Base-by-base conservation (phyloP, 2,797 vertebrate genomes). In the Nannoperca obscura region DNA sequence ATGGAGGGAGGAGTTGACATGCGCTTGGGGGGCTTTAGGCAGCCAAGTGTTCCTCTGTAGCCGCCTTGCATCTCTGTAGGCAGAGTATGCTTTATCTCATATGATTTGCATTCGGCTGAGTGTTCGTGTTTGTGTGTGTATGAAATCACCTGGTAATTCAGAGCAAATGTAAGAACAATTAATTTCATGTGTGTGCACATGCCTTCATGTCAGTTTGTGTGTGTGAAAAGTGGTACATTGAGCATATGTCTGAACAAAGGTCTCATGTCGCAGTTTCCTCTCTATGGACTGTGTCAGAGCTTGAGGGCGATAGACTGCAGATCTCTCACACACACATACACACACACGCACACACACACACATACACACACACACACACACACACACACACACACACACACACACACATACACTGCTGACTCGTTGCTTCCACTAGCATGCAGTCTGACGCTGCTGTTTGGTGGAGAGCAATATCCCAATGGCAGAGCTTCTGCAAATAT, bases 21-120 rank as follows among this genome's bases (percentile, higher is more conserved):
- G 80, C 27, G 72, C 91, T 92, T 69, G 9, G 10, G 88, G 90
- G 91, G 85, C 86, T 93, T 91, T 71, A 81, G 81, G 82, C 91
- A 92, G 85, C 82, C 80, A 71, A 85, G 91, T 83, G 88, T 73
- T 90, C 57, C 77, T 88, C 83, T 66, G 78, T 61, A 89, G 87
- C 68, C 1, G 66, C 73, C 75, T 84, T 65, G 19, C 66, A 74
- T 83, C 81, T 85, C 81, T 66, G 85, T 80, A 81, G 83, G 87
- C 78, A 80, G 68, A 68, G 71, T 74, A 42, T 67, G 80, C 65
- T 80, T 67, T 75, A 79, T 85, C 66, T 74, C 67, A 52, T 30
- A 40, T 24, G 66, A 86, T 83, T 82, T 83, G 73, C 82, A 88
- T 88, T 87, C 2, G 46, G 77, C 68, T 81, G 77, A 78, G 80